Evolutionary conservation across 2,113 vertebrate genomes (phyloP).

Genomic region (Odocoileus virginianus): DNA sequence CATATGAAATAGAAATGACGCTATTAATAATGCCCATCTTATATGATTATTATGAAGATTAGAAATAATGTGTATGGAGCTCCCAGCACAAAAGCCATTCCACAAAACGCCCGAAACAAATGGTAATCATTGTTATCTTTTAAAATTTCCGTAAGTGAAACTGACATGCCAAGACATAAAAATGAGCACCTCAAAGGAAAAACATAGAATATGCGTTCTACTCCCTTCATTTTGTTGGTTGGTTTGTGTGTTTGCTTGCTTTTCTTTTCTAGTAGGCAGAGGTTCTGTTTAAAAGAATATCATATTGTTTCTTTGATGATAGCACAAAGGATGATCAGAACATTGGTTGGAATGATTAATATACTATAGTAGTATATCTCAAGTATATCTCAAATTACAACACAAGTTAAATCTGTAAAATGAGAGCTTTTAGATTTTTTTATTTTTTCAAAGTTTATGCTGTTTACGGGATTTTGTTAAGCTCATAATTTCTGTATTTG

Average conservation of each 20-base stretch:
- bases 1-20: neutral
- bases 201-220: neutral
- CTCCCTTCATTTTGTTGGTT: neutral
- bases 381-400: neutral
- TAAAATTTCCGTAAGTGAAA: neutral
- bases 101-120: neutral
- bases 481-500: neutral
- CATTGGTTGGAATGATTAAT: neutral
- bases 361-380: neutral
- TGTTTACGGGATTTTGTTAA: neutral
- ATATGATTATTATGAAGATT: neutral
- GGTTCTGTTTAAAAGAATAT: neutral
- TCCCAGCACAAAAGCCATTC: neutral
- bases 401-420: neutral
- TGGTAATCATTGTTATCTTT: neutral
- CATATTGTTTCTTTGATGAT: neutral
- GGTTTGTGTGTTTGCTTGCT: neutral
- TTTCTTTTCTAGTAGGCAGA: neutral
- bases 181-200: neutral
- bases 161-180: neutral
- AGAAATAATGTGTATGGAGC: neutral
- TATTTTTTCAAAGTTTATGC: neutral
- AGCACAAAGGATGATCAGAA: neutral
- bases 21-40: neutral
- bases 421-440: neutral